These are phyloP conservation scores for Pterostichus niger DNA, from an alignment of 2,888 invertebrate genomes.

Conservation along the genomic window DNA sequence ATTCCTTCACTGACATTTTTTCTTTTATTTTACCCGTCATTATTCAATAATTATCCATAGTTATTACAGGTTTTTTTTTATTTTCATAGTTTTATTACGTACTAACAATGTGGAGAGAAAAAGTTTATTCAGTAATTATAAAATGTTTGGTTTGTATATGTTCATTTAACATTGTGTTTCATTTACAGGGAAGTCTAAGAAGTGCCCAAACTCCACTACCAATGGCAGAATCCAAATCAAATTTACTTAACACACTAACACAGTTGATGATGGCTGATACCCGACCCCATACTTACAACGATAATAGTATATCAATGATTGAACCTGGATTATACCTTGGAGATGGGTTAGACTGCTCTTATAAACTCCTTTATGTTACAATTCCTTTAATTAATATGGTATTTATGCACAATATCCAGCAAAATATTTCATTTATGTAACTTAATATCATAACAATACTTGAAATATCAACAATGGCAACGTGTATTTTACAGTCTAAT, in stretches of 20 bases:
- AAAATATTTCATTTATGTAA: not conserved
- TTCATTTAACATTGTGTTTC: not conserved
- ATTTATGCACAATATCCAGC: slow-evolving; percentile 34
- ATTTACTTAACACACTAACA: slow-evolving; percentile 57
- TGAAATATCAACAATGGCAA: not conserved
- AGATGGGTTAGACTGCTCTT: slow-evolving; percentile 56
- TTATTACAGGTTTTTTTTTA: not conserved
- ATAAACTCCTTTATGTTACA: not conserved
- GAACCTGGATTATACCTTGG: slow-evolving; percentile 61
- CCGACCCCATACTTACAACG: slow-evolving; percentile 56
- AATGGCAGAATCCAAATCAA: slow-evolving; percentile 61
- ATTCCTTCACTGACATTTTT: slow-evolving; percentile 56
- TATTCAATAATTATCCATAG: not conserved
- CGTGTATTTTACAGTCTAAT: not conserved
- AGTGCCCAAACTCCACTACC: slow-evolving; percentile 32
- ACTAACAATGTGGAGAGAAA: slow-evolving; percentile 65
- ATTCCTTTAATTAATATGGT: not conserved
- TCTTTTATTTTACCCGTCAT: slow-evolving; percentile 42
- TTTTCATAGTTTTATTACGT: slow-evolving; percentile 11
- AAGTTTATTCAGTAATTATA: slow-evolving; percentile 62
- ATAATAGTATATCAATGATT: slow-evolving; percentile 53
- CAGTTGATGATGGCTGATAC: slow-evolving; percentile 50
- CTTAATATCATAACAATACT: too few relatives aligned
- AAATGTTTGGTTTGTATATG: slow-evolving; percentile 27
- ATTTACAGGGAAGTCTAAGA: slow-evolving; percentile 57